A percentile compares a stretch with the other conserved stretches of the same genome.
Conservation (phyloP, 2,888 invertebrate genomes). For the Sylvicola cinctus region DNA sequence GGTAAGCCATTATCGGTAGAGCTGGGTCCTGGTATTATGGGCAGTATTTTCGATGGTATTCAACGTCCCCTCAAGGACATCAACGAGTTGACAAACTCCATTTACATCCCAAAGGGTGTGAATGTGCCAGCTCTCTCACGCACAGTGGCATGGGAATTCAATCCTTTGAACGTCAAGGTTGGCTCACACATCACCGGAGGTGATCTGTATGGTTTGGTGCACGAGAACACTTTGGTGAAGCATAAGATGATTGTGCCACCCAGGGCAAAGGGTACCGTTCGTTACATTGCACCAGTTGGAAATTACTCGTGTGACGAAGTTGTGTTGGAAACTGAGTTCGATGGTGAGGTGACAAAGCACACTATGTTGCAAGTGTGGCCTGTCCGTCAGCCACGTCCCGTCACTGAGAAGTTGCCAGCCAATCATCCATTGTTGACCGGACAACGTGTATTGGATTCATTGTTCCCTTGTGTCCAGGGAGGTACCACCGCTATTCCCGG, state of each 20-base stretch:
- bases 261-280: constrained; percentile 87
- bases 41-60: constrained; percentile 99
- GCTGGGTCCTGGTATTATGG: constrained; percentile 96
- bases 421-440: constrained; percentile 97
- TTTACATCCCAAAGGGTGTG: constrained; percentile 99
- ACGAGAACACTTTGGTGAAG: constrained; percentile 94
- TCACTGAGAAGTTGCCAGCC: constrained; percentile 93
- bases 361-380: constrained; percentile 99
- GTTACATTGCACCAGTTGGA: constrained; percentile 82
- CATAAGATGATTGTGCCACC: constrained; percentile 93
- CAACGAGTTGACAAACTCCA: constrained; percentile 77
- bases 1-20: constrained; percentile 99
- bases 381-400: constrained; percentile 91
- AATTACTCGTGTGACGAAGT: constrained; percentile 87
- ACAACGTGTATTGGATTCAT: constrained; percentile 91
- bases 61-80: constrained; percentile 97
- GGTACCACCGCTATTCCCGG: constrained; percentile 98
- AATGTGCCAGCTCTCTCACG: constrained; percentile 82
- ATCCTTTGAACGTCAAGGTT: constrained; percentile 61
- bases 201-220: constrained; percentile 87
- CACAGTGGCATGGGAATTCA: constrained; percentile 76
- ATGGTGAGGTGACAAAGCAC: constrained; percentile 79
- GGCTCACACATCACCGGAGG: constrained; percentile 99
- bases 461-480: constrained; percentile 98
- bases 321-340: constrained; percentile 97